These are phyloP conservation scores for Meleagris gallopavo DNA, from an alignment of 2,113 vertebrate genomes.

Conservation along the genomic window DNA sequence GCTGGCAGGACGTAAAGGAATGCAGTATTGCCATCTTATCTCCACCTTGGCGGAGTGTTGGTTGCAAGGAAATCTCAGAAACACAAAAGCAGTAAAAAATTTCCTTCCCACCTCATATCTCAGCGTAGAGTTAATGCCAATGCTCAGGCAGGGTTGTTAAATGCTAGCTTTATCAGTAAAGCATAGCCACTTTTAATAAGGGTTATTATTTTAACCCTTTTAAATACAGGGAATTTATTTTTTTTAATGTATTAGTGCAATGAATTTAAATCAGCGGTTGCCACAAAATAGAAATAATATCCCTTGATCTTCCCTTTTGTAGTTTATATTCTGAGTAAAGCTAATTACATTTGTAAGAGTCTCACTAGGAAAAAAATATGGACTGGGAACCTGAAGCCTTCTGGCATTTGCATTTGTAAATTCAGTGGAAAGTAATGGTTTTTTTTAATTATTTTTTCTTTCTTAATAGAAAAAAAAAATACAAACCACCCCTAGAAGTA, in stretches of 20 bases:
- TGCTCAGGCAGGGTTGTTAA: neutral
- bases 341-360: neutral
- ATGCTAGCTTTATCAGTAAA: neutral
- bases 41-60: neutral
- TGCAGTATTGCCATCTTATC: neutral
- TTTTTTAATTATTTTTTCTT: neutral
- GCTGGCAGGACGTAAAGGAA: neutral
- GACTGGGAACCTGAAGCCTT: neutral
- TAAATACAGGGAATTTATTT: neutral
- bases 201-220: neutral
- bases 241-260: neutral
- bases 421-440: neutral
- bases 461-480: neutral
- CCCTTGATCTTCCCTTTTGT: neutral
- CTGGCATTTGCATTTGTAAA: neutral
- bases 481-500: neutral
- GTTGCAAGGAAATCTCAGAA: neutral
- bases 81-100: neutral
- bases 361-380: neutral
- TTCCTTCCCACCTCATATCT: neutral
- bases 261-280: neutral
- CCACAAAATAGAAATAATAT: slow-evolving; percentile 16
- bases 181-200: neutral
- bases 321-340: neutral
- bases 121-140: neutral